phyloP scores from a whole-genome alignment of 2,113 vertebrate species.

The Poecilia latipinna region DNA sequence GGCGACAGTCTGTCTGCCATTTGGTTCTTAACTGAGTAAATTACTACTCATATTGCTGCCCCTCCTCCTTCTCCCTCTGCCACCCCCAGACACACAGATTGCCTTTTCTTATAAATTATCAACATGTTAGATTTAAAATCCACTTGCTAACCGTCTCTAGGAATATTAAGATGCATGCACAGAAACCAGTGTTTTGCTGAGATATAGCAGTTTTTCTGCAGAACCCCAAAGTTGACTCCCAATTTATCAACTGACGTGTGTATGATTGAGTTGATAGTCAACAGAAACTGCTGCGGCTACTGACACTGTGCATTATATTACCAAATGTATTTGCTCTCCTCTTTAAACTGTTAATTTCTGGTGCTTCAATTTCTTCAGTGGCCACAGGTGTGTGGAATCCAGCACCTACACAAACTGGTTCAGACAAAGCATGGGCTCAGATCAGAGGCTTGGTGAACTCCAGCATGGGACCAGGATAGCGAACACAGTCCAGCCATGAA shows the following conservation, averaged over 20 bases:
- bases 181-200: slow-evolving; percentile 33
- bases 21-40: slow-evolving; percentile 92
- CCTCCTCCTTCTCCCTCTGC: slow-evolving; percentile 60
- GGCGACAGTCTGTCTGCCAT: slow-evolving; percentile 95
- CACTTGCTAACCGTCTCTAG: slow-evolving; percentile 63
- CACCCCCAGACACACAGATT: slow-evolving; percentile 75
- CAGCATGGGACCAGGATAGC: background rate
- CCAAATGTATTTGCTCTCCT: background rate
- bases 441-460: background rate
- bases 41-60: slow-evolving; percentile 80
- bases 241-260: background rate
- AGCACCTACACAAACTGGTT: background rate
- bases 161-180: slow-evolving; percentile 35
- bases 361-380: background rate
- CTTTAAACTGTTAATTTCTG: background rate
- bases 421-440: background rate
- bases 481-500: too few relatives aligned
- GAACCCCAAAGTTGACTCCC: slow-evolving; percentile 9
- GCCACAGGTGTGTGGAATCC: background rate
- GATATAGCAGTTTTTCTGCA: slow-evolving; percentile 1
- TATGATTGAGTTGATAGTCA: slow-evolving; percentile 2
- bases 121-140: slow-evolving; percentile 73
- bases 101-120: slow-evolving; percentile 76
- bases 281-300: background rate
- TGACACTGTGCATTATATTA: background rate